These are phyloP conservation scores for Meloidogyne hapla DNA, from an alignment of 1,140 invertebrate genomes.

Conservation along the genomic window DNA sequence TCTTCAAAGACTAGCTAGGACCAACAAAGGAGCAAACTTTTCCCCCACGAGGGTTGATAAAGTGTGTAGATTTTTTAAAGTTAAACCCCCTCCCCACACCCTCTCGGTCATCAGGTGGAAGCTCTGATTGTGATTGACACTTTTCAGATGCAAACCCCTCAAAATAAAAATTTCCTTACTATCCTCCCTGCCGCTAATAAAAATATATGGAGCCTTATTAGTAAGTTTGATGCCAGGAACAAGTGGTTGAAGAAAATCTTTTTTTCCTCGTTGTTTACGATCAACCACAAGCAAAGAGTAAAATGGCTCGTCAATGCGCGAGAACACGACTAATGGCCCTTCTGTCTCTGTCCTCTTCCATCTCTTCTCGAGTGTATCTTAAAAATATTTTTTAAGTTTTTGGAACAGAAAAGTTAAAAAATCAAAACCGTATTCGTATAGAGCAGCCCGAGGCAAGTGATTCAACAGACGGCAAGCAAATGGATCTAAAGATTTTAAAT, in stretches of 20 bases:
- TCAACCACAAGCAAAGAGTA: constrained; percentile 57
- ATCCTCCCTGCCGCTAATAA: not conserved
- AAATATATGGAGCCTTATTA: not conserved
- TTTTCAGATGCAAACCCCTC: too few species aligned
- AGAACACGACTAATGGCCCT: constrained; percentile 49
- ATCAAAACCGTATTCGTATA: not conserved
- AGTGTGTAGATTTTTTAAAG: too few species aligned
- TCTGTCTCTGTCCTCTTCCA: constrained; percentile 39
- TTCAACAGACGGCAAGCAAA: not conserved
- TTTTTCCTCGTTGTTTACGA: constrained; percentile 32
- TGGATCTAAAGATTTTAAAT: not conserved
- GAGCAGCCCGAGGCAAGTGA: not conserved
- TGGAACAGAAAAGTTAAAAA: not conserved
- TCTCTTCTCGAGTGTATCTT: not conserved
- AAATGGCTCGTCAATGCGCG: constrained; percentile 37
- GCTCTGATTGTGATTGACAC: too few species aligned
- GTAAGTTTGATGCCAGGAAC: not conserved
- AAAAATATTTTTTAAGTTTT: not conserved
- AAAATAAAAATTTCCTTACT: not conserved
- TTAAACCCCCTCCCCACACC: too few species aligned
- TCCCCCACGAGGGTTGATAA: too few species aligned
- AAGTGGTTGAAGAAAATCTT: not conserved
- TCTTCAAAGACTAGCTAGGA: too few species aligned
- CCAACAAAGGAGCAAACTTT: too few species aligned
- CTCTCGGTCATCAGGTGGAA: too few species aligned